Conservation (phyloP, 1,140 invertebrate species). For the Archivesica marissinica region DNA sequence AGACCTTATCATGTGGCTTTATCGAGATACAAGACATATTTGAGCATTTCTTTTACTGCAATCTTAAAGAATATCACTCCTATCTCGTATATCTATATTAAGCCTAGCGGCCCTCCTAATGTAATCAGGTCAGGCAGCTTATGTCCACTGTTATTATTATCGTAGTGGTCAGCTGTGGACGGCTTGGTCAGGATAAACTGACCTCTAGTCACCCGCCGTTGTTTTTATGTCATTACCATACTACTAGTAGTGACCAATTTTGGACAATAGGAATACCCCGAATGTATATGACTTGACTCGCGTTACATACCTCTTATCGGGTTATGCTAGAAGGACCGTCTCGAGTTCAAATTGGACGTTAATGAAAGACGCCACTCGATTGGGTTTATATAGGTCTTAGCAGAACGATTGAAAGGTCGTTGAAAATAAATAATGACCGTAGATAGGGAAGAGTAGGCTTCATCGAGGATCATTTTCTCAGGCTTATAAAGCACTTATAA, state of each 20-base stretch:
- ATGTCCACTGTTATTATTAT: background rate
- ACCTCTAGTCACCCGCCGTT: conserved; percentile 12
- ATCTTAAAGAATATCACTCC: conserved; percentile 9
- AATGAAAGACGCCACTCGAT: conserved; percentile 8
- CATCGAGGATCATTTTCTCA: conserved; percentile 31
- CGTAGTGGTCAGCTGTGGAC: background rate
- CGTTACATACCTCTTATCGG: background rate
- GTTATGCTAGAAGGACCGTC: background rate
- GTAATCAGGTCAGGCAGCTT: background rate
- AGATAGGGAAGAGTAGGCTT: conserved; percentile 24
- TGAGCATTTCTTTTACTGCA: background rate
- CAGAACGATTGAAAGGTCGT: conserved; percentile 10
- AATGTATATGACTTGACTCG: background rate
- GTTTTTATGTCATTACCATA: conserved; percentile 1
- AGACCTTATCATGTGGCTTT: background rate
- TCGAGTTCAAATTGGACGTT: conserved; percentile 7
- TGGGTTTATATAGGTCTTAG: background rate
- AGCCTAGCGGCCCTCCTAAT: background rate
- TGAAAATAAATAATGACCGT: conserved; percentile 26
- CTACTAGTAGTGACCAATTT: background rate
- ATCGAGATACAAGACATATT: background rate
- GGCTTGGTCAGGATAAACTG: conserved; percentile 23
- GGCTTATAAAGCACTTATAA: conserved; percentile 50
- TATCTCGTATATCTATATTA: conserved; percentile 23
- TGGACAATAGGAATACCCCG: background rate